Base-by-base conservation (phyloP, 2,113 vertebrate genomes). In the Spea multiplicata region DNA sequence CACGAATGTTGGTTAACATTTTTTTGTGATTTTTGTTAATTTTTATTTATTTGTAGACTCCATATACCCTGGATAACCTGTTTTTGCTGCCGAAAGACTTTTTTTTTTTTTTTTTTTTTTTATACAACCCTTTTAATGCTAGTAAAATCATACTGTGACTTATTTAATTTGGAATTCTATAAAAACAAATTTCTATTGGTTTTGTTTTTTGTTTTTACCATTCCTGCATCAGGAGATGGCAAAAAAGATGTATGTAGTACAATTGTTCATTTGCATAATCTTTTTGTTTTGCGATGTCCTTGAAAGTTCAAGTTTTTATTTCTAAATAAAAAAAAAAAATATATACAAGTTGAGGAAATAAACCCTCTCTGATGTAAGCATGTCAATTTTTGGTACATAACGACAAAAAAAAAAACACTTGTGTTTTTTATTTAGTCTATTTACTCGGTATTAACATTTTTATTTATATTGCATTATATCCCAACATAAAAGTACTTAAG, bases 301-400 rank as follows among this genome's bases (percentile, higher is more conserved):
- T 93, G 91, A 92, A 91, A 92, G 88, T 91, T 91, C 86, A 92
- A 92, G 89, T 93, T 93, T 91, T 93, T 90, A 44, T 53, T 55
- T 12, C n/a, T 59, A 55, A 4, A 44, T 13, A 53, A 55, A 72
- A 9, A 45, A 44, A 30, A 68, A 68, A 10, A 44, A 72, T 53
- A 44, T 12, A 91, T 90, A 84, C 7, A 5, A 14, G 5, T 12
- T 9, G 14, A 84, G 90, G 91, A 30, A 30, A 30, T 30, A 30
- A 8, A 90, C 91, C 90, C 93, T 91, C 89, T 94, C 95, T 96
- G 91, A 94, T 89, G 92, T 91, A 95, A n/a, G 96, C 97, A 97
- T 99, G 96, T 96, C 55, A 16, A 92, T 95, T 95, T n/a, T 96
- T 92, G 95, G 90, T 92, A 90, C 92, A 92, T 92, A 93, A 89